Evolutionary conservation across 2,113 vertebrate genomes (phyloP).

Genomic region (Eudyptes chrysolophus): DNA sequence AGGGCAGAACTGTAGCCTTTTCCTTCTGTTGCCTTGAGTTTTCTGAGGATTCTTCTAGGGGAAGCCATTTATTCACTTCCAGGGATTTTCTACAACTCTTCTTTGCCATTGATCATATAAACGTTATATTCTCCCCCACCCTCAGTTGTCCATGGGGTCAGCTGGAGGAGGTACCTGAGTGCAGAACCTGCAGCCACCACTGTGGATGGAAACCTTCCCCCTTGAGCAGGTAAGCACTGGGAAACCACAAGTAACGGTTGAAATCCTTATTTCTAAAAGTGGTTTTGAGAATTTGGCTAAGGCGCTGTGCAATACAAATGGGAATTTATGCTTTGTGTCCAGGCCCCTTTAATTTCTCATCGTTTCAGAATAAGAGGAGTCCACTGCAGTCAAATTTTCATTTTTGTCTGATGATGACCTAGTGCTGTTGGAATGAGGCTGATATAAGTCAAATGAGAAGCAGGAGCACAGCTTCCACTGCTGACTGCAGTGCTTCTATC

Average conservation of each 20-base stretch:
- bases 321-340: not conserved
- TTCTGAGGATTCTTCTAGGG: not conserved
- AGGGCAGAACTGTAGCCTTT: not conserved
- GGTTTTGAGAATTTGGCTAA: not conserved
- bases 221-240: not conserved
- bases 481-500: conserved; percentile 9
- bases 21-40: not conserved
- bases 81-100: not conserved
- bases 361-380: not conserved
- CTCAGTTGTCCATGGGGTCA: not conserved
- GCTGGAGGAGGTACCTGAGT: not conserved
- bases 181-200: not conserved
- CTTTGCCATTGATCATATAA: not conserved
- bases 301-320: not conserved
- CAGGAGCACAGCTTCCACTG: not conserved
- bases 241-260: not conserved
- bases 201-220: not conserved
- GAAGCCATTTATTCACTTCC: not conserved
- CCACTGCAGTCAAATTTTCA: not conserved
- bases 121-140: accelerated
- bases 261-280: not conserved
- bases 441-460: conserved; percentile 4
- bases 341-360: not conserved
- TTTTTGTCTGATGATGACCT: not conserved
- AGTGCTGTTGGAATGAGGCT: not conserved